Percentiles rank a stretch among this genome's conserved stretches.
These are phyloP conservation scores for Spilogale gracilis DNA, from an alignment of 2,113 vertebrate species.

Conservation along the genomic window DNA sequence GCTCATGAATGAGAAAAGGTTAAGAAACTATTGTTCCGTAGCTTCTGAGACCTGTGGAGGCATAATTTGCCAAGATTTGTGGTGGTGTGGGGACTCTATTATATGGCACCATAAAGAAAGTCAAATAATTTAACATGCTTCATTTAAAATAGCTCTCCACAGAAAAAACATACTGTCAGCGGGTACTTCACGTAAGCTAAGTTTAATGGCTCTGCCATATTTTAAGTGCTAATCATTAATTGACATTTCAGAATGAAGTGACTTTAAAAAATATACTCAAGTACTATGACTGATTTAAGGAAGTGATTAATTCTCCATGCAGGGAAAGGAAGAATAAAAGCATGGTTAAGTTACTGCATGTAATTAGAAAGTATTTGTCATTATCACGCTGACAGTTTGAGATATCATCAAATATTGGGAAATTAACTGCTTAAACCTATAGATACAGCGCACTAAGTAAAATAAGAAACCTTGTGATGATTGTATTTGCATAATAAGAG, in stretches of 20 bases:
- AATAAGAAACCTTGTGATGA: neutral
- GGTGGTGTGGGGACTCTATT: neutral
- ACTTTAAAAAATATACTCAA: neutral
- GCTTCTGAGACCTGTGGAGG: neutral
- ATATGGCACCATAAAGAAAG: constrained; percentile 3
- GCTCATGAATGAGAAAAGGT: neutral
- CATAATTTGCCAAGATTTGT: neutral
- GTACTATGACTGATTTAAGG: neutral
- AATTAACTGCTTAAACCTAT: neutral
- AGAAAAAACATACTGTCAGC: neutral
- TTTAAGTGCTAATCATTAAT: constrained; percentile 53
- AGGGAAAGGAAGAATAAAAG: constrained; percentile 13
- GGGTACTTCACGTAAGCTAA: neutral
- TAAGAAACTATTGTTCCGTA: neutral
- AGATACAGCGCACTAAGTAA: neutral
- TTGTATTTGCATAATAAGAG: neutral
- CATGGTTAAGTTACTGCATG: neutral
- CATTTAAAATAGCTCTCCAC: constrained; percentile 25
- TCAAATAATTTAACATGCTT: constrained; percentile 7
- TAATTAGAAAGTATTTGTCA: constrained; percentile 34
- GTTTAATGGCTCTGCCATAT: neutral
- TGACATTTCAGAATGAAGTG: constrained; percentile 44
- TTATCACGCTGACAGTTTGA: neutral
- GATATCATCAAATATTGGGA: neutral
- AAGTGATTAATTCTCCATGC: neutral